These are phyloP conservation scores for Ochotona curzoniae DNA, from an alignment of 2,113 vertebrate species.

Conservation along the genomic window DNA sequence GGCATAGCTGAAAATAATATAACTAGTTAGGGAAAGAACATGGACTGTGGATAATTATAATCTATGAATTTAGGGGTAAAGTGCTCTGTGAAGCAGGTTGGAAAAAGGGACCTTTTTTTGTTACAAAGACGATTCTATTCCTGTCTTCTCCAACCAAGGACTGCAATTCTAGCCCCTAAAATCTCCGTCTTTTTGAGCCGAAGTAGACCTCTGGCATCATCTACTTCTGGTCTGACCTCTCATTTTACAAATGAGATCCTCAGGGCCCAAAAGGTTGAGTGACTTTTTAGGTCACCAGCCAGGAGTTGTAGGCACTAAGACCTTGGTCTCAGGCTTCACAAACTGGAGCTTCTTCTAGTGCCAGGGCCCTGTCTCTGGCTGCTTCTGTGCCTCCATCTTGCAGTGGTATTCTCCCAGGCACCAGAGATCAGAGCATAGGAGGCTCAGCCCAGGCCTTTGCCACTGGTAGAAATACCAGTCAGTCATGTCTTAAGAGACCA, in stretches of 20 bases:
- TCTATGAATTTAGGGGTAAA: not conserved
- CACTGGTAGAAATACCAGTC: not conserved
- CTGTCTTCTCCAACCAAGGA: not conserved
- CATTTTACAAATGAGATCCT: constrained; percentile 9
- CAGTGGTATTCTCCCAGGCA: not conserved
- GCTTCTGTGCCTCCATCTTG: not conserved
- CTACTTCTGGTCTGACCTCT: constrained; percentile 26
- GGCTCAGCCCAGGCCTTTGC: not conserved
- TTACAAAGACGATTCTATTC: not conserved
- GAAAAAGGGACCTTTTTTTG: not conserved
- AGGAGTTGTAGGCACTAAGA: not conserved
- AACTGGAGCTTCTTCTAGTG: not conserved
- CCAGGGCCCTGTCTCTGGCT: not conserved
- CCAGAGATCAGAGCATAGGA: not conserved
- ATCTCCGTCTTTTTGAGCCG: constrained; percentile 49
- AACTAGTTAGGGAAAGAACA: constrained; percentile 1
- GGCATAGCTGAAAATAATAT: not conserved
- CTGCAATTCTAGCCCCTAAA: not conserved
- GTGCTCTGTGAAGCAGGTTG: not conserved
- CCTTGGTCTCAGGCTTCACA: not conserved
- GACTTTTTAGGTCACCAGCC: constrained; percentile 12
- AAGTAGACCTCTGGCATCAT: constrained; percentile 5
- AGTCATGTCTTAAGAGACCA: not conserved
- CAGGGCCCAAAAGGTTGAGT: not conserved
- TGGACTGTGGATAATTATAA: not conserved